These are phyloP conservation scores for Chelonoidis abingdonii DNA, from an alignment of 2,113 vertebrate genomes.

Conservation along the genomic window DNA sequence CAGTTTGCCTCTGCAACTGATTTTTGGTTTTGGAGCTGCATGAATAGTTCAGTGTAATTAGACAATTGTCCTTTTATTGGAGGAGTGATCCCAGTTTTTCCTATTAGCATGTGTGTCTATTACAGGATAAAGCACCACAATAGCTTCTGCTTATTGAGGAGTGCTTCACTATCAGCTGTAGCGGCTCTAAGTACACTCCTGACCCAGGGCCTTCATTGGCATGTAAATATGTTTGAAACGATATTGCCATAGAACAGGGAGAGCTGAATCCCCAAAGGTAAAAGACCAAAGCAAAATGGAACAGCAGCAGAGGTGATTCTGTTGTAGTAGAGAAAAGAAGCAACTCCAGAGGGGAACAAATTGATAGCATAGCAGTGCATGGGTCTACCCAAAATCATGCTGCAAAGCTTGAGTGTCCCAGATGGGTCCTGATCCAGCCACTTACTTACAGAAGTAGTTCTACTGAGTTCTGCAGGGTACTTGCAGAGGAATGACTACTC, in stretches of 20 bases:
- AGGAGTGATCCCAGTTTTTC: background rate
- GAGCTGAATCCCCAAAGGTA: background rate
- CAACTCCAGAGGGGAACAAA: background rate
- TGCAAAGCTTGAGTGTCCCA: accelerated
- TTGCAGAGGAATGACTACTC: background rate
- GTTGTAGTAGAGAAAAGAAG: background rate
- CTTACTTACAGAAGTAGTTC: background rate
- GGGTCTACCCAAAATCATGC: background rate
- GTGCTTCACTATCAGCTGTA: accelerated
- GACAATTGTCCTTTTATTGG: background rate
- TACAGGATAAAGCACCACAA: background rate
- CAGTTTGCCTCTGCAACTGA: background rate
- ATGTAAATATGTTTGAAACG: background rate
- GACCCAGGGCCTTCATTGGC: accelerated
- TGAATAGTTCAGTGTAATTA: accelerated
- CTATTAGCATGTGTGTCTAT: background rate
- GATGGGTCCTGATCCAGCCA: background rate
- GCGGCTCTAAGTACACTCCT: background rate
- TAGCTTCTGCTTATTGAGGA: background rate
- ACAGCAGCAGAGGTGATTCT: background rate
- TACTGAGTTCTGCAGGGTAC: background rate
- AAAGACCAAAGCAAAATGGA: background rate
- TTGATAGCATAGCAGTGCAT: background rate
- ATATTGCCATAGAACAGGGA: background rate
- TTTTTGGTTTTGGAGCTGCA: accelerated